phyloP scores from a whole-genome alignment of 2,797 vertebrate genomes.

The Dallia pectoralis region DNA sequence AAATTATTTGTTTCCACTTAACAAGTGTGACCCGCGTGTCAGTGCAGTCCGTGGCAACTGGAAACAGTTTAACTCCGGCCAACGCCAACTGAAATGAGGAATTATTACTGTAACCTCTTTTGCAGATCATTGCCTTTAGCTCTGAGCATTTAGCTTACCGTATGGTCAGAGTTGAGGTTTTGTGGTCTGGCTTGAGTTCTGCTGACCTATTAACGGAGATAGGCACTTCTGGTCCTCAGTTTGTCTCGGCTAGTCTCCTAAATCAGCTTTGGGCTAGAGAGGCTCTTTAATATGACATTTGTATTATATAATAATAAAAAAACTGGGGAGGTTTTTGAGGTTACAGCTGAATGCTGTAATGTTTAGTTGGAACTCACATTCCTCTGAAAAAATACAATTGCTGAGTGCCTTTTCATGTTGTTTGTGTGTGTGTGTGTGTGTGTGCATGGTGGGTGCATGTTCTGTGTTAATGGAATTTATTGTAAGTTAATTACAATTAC shows the following conservation, averaged over 20 bases:
- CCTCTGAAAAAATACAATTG: conserved; percentile 38
- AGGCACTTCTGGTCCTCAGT: conserved; percentile 17
- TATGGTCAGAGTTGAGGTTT: conserved; percentile 11
- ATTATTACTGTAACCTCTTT: conserved; percentile 27
- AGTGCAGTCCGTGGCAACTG: conserved; percentile 24
- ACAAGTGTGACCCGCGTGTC: conserved; percentile 25
- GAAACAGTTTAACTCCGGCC: conserved; percentile 19
- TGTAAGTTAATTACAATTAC: too few species aligned
- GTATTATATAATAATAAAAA: conserved; percentile 36
- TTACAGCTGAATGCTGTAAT: conserved; percentile 35
- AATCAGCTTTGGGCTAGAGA: conserved; percentile 36
- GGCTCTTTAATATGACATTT: conserved; percentile 24
- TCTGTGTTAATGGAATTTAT: neutral
- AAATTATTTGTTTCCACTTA: conserved; percentile 33
- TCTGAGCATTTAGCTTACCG: neutral
- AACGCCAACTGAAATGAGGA: conserved; percentile 15
- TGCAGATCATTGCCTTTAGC: neutral
- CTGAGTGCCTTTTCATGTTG: conserved; percentile 36
- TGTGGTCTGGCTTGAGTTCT: conserved; percentile 9
- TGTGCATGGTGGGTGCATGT: conserved; percentile 37
- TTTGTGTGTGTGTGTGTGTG: conserved; percentile 30
- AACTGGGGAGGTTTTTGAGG: conserved; percentile 38
- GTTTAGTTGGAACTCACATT: conserved; percentile 29
- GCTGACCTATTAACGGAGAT: neutral
- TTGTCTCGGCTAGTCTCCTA: conserved; percentile 27